Evolutionary conservation across 2,113 vertebrate genomes (phyloP).

Genomic region (Upupa epops): DNA sequence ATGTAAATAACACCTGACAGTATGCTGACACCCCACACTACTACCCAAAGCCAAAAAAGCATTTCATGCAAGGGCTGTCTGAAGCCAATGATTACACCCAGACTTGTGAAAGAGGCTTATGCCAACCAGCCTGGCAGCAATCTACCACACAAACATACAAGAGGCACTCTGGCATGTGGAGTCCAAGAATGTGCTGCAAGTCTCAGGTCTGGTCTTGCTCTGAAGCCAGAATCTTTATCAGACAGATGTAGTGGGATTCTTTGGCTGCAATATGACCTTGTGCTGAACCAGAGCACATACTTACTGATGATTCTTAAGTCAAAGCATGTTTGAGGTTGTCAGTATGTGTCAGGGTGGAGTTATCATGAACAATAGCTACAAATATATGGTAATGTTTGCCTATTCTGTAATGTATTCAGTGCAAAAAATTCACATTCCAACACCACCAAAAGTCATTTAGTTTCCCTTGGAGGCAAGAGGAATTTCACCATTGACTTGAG

Average conservation of each 20-base stretch:
- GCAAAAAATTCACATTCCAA: neutral
- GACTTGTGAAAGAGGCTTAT: neutral
- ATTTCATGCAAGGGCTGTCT: neutral
- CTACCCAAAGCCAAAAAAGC: neutral
- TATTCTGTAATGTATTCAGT: neutral
- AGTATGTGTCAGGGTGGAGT: slow-evolving; percentile 6
- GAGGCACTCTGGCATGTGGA: neutral
- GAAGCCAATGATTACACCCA: neutral
- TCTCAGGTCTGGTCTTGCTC: slow-evolving; percentile 28
- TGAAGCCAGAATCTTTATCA: neutral
- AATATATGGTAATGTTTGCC: slow-evolving; percentile 1
- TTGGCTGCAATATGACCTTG: neutral
- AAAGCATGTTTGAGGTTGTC: neutral
- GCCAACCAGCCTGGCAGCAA: neutral
- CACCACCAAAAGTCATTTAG: neutral
- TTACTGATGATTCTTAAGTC: neutral
- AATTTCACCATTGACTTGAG: neutral
- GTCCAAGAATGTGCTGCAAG: neutral
- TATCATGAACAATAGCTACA: neutral
- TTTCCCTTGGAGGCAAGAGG: neutral
- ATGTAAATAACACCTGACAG: neutral
- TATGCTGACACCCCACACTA: neutral
- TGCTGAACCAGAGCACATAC: slow-evolving; percentile 49
- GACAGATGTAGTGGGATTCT: neutral
- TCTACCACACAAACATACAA: neutral